Evolutionary conservation across 2,797 vertebrate species (phyloP).

Genomic region (Poecile montanus): DNA sequence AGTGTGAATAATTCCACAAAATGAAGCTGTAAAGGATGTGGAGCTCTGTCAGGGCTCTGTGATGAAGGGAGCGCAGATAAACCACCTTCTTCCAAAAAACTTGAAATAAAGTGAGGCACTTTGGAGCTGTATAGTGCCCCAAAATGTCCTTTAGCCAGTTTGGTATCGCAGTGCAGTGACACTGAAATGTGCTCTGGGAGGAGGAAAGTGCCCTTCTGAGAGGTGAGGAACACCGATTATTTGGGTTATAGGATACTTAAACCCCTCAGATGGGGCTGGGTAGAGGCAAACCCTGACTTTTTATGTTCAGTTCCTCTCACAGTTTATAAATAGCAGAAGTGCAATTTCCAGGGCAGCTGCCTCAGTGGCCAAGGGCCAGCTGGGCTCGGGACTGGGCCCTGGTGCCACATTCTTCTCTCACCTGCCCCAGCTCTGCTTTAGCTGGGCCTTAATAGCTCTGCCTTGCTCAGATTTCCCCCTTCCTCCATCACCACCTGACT

Average conservation of each 20-base stretch:
- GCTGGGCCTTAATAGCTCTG: not conserved
- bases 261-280: not conserved
- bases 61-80: not conserved
- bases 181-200: not conserved
- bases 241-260: not conserved
- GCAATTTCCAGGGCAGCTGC: slow-evolving; percentile 21
- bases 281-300: not conserved
- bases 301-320: not conserved
- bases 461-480: not conserved
- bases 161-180: not conserved
- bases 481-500: not conserved
- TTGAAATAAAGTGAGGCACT: not conserved
- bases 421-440: not conserved
- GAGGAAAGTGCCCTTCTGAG: not conserved
- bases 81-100: not conserved
- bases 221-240: not conserved
- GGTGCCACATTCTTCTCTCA: not conserved
- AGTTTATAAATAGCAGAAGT: slow-evolving; percentile 19
- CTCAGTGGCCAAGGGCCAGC: not conserved
- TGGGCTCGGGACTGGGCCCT: not conserved
- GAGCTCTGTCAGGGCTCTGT: not conserved
- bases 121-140: not conserved
- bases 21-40: not conserved
- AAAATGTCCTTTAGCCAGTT: not conserved
- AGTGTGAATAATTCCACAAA: not conserved